A percentile compares a stretch with the other conserved stretches of the same genome.
Conservation (phyloP, 2,888 invertebrate species). For the Leptinotarsa tumamoca region DNA sequence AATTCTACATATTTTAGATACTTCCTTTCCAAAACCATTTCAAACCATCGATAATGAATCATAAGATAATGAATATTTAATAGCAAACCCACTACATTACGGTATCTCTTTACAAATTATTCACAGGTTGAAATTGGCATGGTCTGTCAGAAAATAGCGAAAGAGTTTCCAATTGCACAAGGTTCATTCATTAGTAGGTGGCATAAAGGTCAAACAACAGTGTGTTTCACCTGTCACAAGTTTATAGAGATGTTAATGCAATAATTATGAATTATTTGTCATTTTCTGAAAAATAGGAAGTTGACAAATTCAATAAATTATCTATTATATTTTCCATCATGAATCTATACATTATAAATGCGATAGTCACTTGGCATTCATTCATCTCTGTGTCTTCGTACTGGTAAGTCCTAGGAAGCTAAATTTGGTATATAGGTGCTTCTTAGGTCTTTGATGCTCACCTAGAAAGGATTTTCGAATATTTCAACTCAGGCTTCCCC, state of each 20-base stretch:
- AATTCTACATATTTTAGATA: too few relatives aligned
- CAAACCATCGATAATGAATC: not conserved
- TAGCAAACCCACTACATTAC: conserved; percentile 2
- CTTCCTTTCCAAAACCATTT: not conserved
- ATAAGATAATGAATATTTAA: not conserved
- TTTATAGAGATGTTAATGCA: conserved; percentile 20
- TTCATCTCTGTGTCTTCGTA: too few relatives aligned
- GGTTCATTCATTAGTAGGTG: conserved; percentile 30
- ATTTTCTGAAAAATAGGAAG: conserved; percentile 22
- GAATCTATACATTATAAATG: too few relatives aligned
- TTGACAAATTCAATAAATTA: conserved; percentile 8
- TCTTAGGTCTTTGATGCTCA: too few relatives aligned
- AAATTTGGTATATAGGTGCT: too few relatives aligned
- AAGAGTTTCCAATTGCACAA: conserved; percentile 5
- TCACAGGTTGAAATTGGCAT: not conserved
- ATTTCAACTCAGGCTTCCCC: too few relatives aligned
- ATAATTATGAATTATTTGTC: conserved; percentile 14
- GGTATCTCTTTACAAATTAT: not conserved
- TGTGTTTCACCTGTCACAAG: conserved; percentile 26
- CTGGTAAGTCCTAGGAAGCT: too few relatives aligned
- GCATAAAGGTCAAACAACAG: conserved; percentile 31
- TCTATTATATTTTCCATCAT: too few relatives aligned
- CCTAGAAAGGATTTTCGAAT: too few relatives aligned
- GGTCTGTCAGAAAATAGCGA: not conserved
- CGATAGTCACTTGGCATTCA: too few relatives aligned